Evolutionary conservation across 1,140 invertebrate species (phyloP).

Genomic region (Lordiphosa collinella): DNA sequence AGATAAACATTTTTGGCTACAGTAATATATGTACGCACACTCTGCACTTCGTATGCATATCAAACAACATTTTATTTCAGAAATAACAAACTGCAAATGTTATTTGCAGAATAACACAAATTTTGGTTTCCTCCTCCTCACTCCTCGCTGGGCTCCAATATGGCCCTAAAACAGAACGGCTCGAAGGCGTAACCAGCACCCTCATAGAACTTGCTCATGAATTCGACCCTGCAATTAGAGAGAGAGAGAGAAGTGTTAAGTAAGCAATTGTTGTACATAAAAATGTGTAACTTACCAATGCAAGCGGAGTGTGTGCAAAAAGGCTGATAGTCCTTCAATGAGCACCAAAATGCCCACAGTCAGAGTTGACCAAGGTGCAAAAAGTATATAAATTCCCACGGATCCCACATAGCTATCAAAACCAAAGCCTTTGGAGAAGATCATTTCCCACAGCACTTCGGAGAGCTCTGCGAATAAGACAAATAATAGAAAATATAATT

Average conservation of each 20-base stretch:
- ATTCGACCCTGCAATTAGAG: slow-evolving; percentile 90
- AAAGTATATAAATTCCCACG: slow-evolving; percentile 86
- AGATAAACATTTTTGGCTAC: slow-evolving; percentile 41
- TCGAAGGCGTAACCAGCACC: slow-evolving; percentile 94
- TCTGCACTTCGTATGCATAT: slow-evolving; percentile 43
- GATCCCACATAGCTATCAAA: slow-evolving; percentile 27
- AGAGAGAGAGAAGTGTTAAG: slow-evolving; percentile 79
- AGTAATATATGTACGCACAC: background rate
- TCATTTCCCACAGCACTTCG: slow-evolving; percentile 95
- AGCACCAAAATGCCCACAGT: slow-evolving; percentile 96
- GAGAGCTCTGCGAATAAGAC: slow-evolving; percentile 85
- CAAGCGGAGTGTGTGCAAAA: slow-evolving; percentile 97
- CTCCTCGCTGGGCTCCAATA: slow-evolving; percentile 82
- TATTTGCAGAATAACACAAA: slow-evolving; percentile 11
- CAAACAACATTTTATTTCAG: slow-evolving; percentile 55
- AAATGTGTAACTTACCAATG: slow-evolving; percentile 96
- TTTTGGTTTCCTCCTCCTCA: slow-evolving; percentile 12
- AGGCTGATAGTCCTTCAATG: slow-evolving; percentile 99
- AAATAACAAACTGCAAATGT: slow-evolving; percentile 30
- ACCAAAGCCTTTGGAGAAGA: slow-evolving; percentile 80
- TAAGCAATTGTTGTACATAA: slow-evolving; percentile 80
- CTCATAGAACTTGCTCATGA: slow-evolving; percentile 98
- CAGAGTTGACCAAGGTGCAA: slow-evolving; percentile 91
- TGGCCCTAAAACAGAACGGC: slow-evolving; percentile 95
- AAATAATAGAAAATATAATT: no score